Conservation (phyloP, 92 coral and sea anemone genomes). For the Montipora capitata region DNA sequence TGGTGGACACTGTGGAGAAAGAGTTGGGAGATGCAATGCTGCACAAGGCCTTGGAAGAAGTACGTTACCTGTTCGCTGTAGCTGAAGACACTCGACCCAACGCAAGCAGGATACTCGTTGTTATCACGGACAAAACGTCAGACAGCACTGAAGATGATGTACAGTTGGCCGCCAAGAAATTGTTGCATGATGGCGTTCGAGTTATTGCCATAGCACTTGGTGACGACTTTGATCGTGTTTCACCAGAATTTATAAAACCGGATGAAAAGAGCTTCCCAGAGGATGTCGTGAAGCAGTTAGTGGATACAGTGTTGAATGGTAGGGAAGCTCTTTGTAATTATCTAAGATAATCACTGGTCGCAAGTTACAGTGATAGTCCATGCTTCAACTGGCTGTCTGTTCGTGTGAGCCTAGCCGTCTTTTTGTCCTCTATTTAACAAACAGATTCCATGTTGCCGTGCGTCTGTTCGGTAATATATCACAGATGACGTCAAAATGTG, state of each 20-base stretch:
- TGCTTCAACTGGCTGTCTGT: no score
- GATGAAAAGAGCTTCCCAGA: conserved; percentile 31
- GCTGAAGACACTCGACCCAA: conserved; percentile 73
- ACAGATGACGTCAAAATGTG: no score
- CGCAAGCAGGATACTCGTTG: conserved; percentile 81
- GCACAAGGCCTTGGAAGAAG: conserved; percentile 76
- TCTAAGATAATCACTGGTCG: no score
- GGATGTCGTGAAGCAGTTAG: conserved; percentile 6
- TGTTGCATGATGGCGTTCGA: conserved; percentile 80
- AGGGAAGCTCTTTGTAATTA: not conserved
- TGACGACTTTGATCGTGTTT: conserved; percentile 72
- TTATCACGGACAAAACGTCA: conserved; percentile 80
- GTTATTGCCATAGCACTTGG: conserved; percentile 92
- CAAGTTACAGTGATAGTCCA: no score
- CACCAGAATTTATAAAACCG: conserved; percentile 58
- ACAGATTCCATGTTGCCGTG: no score
- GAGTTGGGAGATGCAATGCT: conserved; percentile 49
- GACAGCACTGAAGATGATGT: conserved; percentile 72
- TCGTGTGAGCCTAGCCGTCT: no score
- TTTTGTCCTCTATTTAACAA: no score
- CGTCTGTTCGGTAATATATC: no score
- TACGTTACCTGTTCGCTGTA: conserved; percentile 64
- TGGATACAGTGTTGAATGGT: conserved; percentile 43
- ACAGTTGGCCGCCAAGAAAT: conserved; percentile 68
- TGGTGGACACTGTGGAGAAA: conserved; percentile 71